Conservation (phyloP, 1,140 invertebrate genomes). For the Pachyrhynchus sulphureomaculatus region DNA sequence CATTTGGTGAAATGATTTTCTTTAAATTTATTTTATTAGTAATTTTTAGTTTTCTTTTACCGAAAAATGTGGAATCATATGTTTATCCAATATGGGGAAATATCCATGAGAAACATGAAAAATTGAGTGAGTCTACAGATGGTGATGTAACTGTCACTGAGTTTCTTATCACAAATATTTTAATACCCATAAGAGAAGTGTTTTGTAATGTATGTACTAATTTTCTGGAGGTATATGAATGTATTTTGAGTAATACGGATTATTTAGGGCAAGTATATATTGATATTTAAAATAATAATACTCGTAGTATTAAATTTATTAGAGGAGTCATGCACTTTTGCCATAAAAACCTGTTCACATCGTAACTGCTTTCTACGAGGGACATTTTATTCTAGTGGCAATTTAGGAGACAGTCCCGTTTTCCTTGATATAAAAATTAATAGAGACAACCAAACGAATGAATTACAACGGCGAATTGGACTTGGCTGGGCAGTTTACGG, state of each 20-base stretch:
- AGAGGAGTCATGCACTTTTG: no score
- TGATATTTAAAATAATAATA: not conserved
- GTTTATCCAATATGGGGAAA: constrained; percentile 20
- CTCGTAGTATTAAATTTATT: no score
- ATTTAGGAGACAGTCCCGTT: no score
- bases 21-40: constrained; percentile 6
- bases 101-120: not conserved
- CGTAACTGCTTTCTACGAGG: no score
- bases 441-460: no score
- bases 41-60: constrained; percentile 13
- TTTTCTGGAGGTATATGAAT: constrained; percentile 28
- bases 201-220: constrained; percentile 27
- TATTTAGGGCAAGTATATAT: constrained; percentile 1
- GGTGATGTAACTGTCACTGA: constrained; percentile 15
- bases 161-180: constrained; percentile 18
- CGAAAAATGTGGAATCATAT: constrained; percentile 10
- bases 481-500: no score
- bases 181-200: constrained; percentile 22
- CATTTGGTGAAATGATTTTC: constrained; percentile 11
- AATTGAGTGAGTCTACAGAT: not conserved
- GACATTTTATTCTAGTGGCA: no score
- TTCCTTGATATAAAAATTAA: no score
- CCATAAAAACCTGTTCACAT: no score
- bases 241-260: constrained; percentile 13
- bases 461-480: no score